Evolutionary conservation across 2,797 vertebrate species (phyloP), one percentile per base, ranked within the genome.

Genomic region (Lycodopsis pacificus): DNA sequence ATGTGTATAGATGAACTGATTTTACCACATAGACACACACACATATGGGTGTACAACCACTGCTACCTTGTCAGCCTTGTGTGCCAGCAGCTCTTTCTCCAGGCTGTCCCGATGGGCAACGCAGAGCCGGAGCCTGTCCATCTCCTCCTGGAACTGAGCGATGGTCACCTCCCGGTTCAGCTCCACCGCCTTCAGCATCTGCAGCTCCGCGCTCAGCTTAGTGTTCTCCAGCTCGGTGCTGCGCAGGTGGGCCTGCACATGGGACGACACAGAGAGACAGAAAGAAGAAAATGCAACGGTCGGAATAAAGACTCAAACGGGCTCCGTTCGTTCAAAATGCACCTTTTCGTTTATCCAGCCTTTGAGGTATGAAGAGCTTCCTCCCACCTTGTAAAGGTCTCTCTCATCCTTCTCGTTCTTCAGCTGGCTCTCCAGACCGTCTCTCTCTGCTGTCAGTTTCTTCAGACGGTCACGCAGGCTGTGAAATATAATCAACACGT

Each of bases 211-310:
- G 66, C 96, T 95, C 86, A 99, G 96, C 91, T 98, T 99, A 20
- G 96, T 97, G 93, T 98, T 99, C 93, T 99, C 98, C 91, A 99
- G 96, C 93, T 99, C 98, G 7, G 97, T 97, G 91, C 97, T 99
- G 91, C 98, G 98, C 92, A 99, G 94, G 80, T 99, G 97, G 77
- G 96, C 95, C 98, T 99, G 58, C 20, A 63, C 58, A 73, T 10
- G 59, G 13, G 56, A 46, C 3, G 17, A 49, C 17, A 36, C 3
- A 62, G 25, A 70, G 11, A 7, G 36, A 14, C 12, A 20, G 38
- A 42, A 7, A 46, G 5, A 15, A 15, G 54, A n/a, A 36, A 12
- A 27, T 34, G 65, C 32, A 63, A 44, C 32, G 5, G 44, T 72
- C 27, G 38, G 49, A 51, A 2, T 5, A 7, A 11, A 65, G 15